Evolutionary conservation across 2,113 vertebrate genomes (phyloP).

Genomic region (Salvelinus namaycush): DNA sequence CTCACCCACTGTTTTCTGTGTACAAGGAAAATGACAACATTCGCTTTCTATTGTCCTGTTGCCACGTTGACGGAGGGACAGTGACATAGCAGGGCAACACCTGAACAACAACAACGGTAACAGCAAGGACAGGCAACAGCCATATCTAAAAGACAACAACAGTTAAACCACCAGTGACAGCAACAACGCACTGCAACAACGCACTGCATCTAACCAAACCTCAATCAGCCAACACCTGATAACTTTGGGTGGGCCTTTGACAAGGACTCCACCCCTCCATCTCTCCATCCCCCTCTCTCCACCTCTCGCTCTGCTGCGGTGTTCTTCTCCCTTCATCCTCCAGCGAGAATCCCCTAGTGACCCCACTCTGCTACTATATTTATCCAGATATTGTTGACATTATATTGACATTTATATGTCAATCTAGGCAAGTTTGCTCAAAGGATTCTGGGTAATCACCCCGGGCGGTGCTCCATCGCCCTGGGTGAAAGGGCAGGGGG

Average conservation of each 20-base stretch:
- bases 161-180: neutral
- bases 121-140: conserved; percentile 23
- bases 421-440: too few species aligned
- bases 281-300: conserved; percentile 12
- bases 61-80: conserved; percentile 28
- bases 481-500: conserved; percentile 69
- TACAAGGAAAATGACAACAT: conserved; percentile 29
- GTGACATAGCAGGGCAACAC: conserved; percentile 37
- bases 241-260: neutral
- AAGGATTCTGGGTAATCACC: conserved; percentile 36
- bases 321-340: too few species aligned
- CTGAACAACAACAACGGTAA: conserved; percentile 34
- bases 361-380: too few species aligned
- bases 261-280: conserved; percentile 25
- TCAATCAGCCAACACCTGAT: neutral
- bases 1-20: conserved; percentile 9
- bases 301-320: neutral
- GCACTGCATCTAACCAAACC: conserved; percentile 20
- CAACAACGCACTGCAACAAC: neutral
- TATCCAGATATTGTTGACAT: too few species aligned
- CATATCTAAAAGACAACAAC: conserved; percentile 1
- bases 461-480: conserved; percentile 55
- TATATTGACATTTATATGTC: too few species aligned
- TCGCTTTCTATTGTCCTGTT: conserved; percentile 30
- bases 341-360: too few species aligned